Conservation (phyloP, 2,888 invertebrate species). For the Drosophila formosana region DNA sequence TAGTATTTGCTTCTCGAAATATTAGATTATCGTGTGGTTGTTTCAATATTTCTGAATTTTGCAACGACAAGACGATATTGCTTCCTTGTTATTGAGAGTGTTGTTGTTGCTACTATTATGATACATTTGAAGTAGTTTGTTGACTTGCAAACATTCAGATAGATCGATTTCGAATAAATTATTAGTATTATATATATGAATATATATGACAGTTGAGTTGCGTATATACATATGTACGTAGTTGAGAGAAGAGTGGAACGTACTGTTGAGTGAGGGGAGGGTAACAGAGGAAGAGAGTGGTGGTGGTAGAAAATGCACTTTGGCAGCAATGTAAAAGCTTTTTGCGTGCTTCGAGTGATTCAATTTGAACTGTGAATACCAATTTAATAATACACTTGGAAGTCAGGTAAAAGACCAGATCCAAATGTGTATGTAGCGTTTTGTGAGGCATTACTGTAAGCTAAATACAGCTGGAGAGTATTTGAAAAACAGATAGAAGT, state of each 20-base stretch:
- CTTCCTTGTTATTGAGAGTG: constrained; percentile 18
- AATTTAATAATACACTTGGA: constrained; percentile 12
- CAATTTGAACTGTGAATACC: constrained; percentile 35
- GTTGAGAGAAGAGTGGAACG: constrained; percentile 29
- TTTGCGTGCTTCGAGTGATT: constrained; percentile 56
- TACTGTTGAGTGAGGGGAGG: constrained; percentile 26
- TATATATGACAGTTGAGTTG: constrained; percentile 50
- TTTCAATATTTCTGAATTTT: constrained; percentile 11
- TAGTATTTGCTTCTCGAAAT: constrained; percentile 29
- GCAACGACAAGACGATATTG: constrained; percentile 25
- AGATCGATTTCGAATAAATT: constrained; percentile 55
- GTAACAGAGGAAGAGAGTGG: constrained; percentile 11
- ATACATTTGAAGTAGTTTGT: constrained; percentile 29
- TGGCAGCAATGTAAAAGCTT: constrained; percentile 62
- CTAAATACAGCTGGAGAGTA: not conserved
- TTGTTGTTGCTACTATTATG: constrained; percentile 21
- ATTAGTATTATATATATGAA: constrained; percentile 28
- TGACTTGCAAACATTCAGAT: constrained; percentile 66
- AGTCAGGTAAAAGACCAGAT: not conserved
- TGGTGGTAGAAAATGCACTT: constrained; percentile 36
- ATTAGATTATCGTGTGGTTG: constrained; percentile 28
- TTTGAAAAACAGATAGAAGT: not conserved
- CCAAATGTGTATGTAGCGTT: not conserved
- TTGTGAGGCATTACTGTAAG: not conserved
- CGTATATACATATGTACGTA: constrained; percentile 22